Conservation (phyloP, 2,888 invertebrate species). For the Hermaeophaga mercurialis region DNA sequence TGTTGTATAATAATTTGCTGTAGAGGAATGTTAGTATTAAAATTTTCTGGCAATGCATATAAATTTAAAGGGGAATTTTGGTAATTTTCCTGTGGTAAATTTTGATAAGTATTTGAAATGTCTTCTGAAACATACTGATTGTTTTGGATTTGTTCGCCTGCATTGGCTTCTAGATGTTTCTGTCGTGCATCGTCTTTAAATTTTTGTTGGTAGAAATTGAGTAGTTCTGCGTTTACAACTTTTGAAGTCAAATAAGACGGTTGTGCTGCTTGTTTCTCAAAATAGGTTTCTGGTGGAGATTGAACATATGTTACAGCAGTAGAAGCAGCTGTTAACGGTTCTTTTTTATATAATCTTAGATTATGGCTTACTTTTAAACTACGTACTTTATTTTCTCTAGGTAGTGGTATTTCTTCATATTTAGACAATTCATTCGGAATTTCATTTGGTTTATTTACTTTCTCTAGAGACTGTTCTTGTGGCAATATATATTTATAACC, state of each 20-base stretch:
- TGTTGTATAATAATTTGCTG: conserved; percentile 28
- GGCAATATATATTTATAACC: conserved; percentile 48
- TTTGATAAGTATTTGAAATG: background rate
- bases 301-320: conserved; percentile 28
- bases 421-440: conserved; percentile 32
- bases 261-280: conserved; percentile 1
- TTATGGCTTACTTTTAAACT: conserved; percentile 36
- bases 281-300: conserved; percentile 9
- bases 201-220: conserved; percentile 46
- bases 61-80: conserved; percentile 10
- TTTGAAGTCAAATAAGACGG: conserved; percentile 31
- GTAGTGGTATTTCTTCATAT: conserved; percentile 40
- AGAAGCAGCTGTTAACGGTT: conserved; percentile 22
- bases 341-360: conserved; percentile 29
- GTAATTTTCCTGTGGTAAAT: background rate
- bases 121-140: background rate
- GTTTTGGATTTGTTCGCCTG: background rate
- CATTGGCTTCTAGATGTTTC: conserved; percentile 25
- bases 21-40: conserved; percentile 1
- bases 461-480: conserved; percentile 27
- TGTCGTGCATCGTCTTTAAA: conserved; percentile 43
- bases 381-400: conserved; percentile 36
- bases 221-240: conserved; percentile 34
- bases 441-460: conserved; percentile 32
- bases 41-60: background rate